Conservation (phyloP, 2,888 invertebrate species). For the Coecobrya sp. region DNA sequence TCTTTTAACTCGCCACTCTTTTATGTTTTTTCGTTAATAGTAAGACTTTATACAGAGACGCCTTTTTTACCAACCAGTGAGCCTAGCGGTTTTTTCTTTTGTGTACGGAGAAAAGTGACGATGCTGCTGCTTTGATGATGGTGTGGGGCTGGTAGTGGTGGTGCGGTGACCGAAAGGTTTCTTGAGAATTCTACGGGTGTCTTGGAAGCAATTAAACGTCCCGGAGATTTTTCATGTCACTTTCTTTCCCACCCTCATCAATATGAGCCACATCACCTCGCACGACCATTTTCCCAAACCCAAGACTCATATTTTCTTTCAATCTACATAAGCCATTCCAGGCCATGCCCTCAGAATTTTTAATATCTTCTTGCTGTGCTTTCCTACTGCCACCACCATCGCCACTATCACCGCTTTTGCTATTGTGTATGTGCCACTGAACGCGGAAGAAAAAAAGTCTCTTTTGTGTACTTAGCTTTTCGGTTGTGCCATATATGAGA, state of each 20-base stretch:
- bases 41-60: background rate
- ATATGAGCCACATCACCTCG: slow-evolving; percentile 86
- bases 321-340: slow-evolving; percentile 87
- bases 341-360: slow-evolving; percentile 86
- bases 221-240: slow-evolving; percentile 86
- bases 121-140: background rate
- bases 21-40: slow-evolving; percentile 21
- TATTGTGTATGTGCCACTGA: slow-evolving; percentile 68
- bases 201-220: slow-evolving; percentile 87
- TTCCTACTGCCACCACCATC: slow-evolving; percentile 10
- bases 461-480: slow-evolving; percentile 63
- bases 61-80: background rate
- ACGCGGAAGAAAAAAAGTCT: slow-evolving; percentile 54
- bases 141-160: slow-evolving; percentile 32
- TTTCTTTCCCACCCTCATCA: slow-evolving; percentile 85
- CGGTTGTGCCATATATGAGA: slow-evolving; percentile 24
- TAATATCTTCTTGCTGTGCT: slow-evolving; percentile 81
- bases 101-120: slow-evolving; percentile 26
- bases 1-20: slow-evolving; percentile 12
- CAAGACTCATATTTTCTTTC: slow-evolving; percentile 87
- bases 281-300: slow-evolving; percentile 84
- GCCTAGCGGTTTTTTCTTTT: slow-evolving; percentile 11
- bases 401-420: slow-evolving; percentile 25
- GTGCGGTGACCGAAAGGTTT: slow-evolving; percentile 78
- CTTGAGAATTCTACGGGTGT: slow-evolving; percentile 86